phyloP scores from a whole-genome alignment of 2,113 vertebrate species.

The Hipposideros armiger region DNA sequence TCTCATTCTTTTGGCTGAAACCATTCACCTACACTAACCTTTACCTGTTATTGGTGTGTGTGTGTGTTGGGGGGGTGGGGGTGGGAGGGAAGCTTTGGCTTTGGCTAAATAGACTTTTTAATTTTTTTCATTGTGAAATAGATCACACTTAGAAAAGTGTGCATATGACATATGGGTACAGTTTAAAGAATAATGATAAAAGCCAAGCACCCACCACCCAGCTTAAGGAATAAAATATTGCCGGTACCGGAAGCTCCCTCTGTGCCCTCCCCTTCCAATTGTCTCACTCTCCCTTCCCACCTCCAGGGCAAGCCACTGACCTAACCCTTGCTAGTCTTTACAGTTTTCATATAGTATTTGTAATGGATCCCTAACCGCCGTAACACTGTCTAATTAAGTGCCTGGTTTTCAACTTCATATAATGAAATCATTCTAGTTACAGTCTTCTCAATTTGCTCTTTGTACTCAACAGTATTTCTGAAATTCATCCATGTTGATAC shows the following conservation, averaged over 20 bases:
- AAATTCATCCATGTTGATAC: neutral
- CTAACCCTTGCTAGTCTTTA: neutral
- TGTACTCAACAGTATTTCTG: neutral
- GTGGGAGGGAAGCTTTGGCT: neutral
- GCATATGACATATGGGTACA: neutral
- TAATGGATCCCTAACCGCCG: neutral
- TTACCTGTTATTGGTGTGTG: neutral
- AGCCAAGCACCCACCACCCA: neutral
- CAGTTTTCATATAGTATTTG: neutral
- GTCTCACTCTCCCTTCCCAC: neutral
- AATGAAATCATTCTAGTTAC: neutral
- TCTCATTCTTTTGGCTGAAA: neutral
- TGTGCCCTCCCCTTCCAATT: rapidly evolving
- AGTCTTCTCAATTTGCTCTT: neutral
- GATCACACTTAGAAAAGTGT: neutral
- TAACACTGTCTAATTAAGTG: neutral
- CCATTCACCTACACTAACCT: neutral
- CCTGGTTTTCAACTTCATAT: neutral
- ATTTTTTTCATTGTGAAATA: neutral
- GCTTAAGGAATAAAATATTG: neutral
- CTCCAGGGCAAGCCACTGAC: neutral
- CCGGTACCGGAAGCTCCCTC: neutral
- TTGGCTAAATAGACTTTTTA: neutral
- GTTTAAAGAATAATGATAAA: neutral
- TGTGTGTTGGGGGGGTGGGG: too few species aligned